Evolutionary conservation across 2,797 vertebrate genomes (phyloP).

Genomic region (Myotis vivesi): DNA sequence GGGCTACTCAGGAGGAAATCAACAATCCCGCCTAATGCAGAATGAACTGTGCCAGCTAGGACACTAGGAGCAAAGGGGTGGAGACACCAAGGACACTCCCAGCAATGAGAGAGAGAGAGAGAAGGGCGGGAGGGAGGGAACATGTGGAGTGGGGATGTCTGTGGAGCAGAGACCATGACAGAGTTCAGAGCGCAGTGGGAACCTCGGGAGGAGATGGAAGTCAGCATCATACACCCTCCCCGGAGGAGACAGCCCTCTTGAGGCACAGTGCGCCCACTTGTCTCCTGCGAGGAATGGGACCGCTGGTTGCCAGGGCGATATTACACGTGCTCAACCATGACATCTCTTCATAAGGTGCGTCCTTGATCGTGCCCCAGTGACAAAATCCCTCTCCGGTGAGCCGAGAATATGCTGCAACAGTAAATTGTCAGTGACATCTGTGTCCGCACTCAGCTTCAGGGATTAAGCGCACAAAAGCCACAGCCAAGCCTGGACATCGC

Average conservation of each 20-base stretch:
- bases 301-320: not conserved
- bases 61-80: not conserved
- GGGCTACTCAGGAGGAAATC: not conserved
- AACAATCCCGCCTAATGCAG: not conserved
- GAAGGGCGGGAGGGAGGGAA: not conserved
- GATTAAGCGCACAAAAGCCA: conserved; percentile 46
- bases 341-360: conserved; percentile 46
- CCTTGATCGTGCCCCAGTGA: conserved; percentile 34
- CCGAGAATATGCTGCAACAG: conserved; percentile 41
- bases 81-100: not conserved
- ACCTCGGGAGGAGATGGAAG: not conserved
- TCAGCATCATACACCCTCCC: not conserved
- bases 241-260: not conserved
- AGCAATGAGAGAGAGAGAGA: too few species aligned
- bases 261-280: not conserved
- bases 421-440: conserved; percentile 48
- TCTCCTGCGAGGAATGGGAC: not conserved
- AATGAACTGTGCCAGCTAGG: not conserved
- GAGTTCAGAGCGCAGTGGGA: not conserved
- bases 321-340: not conserved
- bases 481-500: not conserved
- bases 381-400: conserved; percentile 52
- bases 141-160: not conserved
- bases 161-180: not conserved
- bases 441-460: conserved; percentile 6